phyloP scores from a whole-genome alignment of 2,797 vertebrate species.

The Sebastes trivittatus region DNA sequence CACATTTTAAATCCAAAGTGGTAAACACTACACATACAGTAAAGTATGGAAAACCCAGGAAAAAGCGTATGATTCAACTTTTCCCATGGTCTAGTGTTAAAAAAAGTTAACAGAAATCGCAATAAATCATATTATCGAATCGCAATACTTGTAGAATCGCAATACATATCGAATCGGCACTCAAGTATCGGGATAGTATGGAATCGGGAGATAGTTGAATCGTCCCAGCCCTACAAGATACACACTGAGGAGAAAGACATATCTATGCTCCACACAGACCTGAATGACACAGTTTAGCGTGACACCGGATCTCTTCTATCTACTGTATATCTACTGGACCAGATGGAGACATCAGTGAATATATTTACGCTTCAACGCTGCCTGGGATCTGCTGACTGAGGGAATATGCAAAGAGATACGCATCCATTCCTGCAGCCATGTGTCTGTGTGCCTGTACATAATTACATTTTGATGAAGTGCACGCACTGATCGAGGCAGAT shows the following conservation, averaged over 20 bases:
- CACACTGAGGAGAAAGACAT: neutral
- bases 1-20: too few species aligned
- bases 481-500: neutral
- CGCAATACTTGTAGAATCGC: too few species aligned
- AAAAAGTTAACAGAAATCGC: rapidly evolving
- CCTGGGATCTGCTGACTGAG: slow-evolving; percentile 40
- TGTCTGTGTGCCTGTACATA: neutral
- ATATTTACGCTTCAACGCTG: neutral
- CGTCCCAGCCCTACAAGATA: too few species aligned
- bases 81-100: too few species aligned
- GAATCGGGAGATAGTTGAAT: too few species aligned
- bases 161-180: too few species aligned
- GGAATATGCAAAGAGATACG: slow-evolving; percentile 37
- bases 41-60: too few species aligned
- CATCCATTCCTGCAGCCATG: slow-evolving; percentile 6
- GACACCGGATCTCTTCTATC: neutral
- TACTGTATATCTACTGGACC: neutral
- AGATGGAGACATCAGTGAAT: slow-evolving; percentile 38
- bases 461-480: slow-evolving; percentile 42
- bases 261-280: neutral
- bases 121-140: too few species aligned
- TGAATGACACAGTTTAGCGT: neutral
- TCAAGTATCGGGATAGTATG: too few species aligned
- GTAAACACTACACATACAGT: too few species aligned
- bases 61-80: too few species aligned